Conservation (phyloP, 2,797 vertebrate genomes). For the Syncerus caffer region DNA sequence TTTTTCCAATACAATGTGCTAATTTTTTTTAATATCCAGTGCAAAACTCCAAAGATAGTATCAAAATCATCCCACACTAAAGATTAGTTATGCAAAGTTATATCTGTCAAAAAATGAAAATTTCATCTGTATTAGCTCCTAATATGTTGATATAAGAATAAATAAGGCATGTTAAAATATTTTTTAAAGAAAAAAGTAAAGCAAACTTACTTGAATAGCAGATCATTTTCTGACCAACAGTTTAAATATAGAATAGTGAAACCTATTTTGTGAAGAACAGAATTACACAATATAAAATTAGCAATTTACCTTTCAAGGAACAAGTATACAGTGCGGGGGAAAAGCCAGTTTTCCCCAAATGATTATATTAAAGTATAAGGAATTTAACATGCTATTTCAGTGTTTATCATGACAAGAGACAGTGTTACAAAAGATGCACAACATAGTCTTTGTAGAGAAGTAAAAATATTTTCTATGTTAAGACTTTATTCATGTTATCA, state of each 20-base stretch:
- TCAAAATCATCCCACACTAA: conserved; percentile 85
- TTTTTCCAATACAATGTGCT: conserved; percentile 72
- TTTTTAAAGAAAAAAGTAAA: conserved; percentile 79
- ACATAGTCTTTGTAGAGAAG: conserved; percentile 77
- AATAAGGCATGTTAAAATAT: conserved; percentile 81
- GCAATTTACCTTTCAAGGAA: conserved; percentile 82
- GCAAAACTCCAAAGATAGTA: conserved; percentile 85
- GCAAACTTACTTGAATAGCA: conserved; percentile 78
- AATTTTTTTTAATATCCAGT: conserved; percentile 82
- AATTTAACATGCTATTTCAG: conserved; percentile 86
- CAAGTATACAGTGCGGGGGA: conserved; percentile 69
- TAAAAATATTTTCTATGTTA: conserved; percentile 78
- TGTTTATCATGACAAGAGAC: conserved; percentile 81
- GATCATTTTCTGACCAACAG: conserved; percentile 80
- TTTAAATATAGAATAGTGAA: conserved; percentile 84
- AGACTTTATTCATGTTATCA: conserved; percentile 77
- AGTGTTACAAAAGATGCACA: conserved; percentile 81
- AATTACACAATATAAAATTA: conserved; percentile 84
- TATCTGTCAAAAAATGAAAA: conserved; percentile 80
- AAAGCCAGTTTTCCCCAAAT: conserved; percentile 77
- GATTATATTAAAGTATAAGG: conserved; percentile 79
- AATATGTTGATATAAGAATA: conserved; percentile 79
- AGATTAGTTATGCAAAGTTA: conserved; percentile 78
- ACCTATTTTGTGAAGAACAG: conserved; percentile 83
- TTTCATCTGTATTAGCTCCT: conserved; percentile 75